A percentile compares a stretch with the other conserved stretches of the same genome.
These are phyloP conservation scores for Crenichthys baileyi DNA, from an alignment of 2,797 vertebrate species.

Conservation along the genomic window DNA sequence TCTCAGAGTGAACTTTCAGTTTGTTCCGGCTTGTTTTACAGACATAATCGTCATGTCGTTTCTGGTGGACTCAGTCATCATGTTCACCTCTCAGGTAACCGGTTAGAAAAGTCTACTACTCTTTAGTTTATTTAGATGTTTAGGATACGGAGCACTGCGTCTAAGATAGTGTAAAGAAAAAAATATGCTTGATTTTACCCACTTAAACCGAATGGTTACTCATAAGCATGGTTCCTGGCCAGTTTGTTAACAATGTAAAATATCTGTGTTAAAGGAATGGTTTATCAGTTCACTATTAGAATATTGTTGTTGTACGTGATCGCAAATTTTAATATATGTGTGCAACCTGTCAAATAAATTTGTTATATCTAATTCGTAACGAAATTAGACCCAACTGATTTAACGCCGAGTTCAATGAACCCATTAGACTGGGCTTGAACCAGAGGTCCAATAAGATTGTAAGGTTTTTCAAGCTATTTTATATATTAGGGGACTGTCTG, in stretches of 20 bases:
- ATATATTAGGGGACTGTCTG: background rate
- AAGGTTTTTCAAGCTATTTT: background rate
- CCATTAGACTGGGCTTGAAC: background rate
- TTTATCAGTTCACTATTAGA: background rate
- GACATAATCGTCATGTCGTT: slow-evolving; percentile 87
- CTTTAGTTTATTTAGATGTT: background rate
- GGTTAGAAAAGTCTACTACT: background rate
- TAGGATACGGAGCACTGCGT: background rate
- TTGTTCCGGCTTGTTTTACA: slow-evolving; percentile 18
- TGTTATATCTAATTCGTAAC: background rate
- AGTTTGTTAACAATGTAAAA: background rate
- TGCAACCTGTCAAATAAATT: background rate
- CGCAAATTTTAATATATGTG: too few relatives aligned
- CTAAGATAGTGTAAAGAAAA: background rate
- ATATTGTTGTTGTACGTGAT: background rate
- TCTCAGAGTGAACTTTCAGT: background rate
- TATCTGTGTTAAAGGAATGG: background rate
- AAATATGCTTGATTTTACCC: background rate
- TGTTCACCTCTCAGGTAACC: slow-evolving; percentile 94
- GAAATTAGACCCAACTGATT: background rate
- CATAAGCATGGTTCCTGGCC: background rate
- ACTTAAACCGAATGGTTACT: background rate
- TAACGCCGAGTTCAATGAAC: background rate
- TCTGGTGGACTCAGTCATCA: slow-evolving; percentile 92
- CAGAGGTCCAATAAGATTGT: background rate